These are phyloP conservation scores for Hippopotamyrus pictus DNA, from an alignment of 2,797 vertebrate genomes.

Conservation along the genomic window DNA sequence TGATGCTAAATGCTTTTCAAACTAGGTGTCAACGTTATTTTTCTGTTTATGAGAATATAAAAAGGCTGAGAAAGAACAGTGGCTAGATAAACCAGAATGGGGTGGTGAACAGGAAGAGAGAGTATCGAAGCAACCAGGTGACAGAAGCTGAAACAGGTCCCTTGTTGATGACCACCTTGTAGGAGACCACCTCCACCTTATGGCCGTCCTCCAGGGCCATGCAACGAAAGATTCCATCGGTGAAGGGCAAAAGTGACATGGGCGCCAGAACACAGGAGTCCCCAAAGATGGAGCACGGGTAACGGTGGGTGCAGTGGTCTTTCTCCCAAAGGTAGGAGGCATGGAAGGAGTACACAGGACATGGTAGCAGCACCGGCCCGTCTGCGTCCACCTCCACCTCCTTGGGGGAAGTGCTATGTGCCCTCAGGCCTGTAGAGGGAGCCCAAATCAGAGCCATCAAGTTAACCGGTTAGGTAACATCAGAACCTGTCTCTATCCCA, in stretches of 20 bases:
- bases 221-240: constrained; percentile 70
- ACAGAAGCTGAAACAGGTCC: constrained; percentile 50
- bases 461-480: constrained; percentile 5
- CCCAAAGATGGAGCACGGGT: constrained; percentile 68
- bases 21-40: constrained; percentile 48
- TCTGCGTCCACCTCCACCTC: constrained; percentile 60
- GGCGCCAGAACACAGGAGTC: constrained; percentile 68
- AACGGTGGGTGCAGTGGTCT: constrained; percentile 62
- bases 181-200: constrained; percentile 69
- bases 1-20: constrained; percentile 46
- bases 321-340: constrained; percentile 74
- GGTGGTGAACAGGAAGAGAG: constrained; percentile 53
- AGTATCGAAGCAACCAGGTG: constrained; percentile 52
- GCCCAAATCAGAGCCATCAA: background rate
- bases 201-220: constrained; percentile 68
- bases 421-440: constrained; percentile 51
- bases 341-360: constrained; percentile 69
- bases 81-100: constrained; percentile 60
- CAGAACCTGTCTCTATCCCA: background rate
- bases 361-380: constrained; percentile 64
- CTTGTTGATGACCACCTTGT: constrained; percentile 60
- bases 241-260: constrained; percentile 54
- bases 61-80: constrained; percentile 38
- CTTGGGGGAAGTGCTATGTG: constrained; percentile 57
- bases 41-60: background rate